Conservation (phyloP, 2,888 invertebrate species). For the Acrobasis suavella region DNA sequence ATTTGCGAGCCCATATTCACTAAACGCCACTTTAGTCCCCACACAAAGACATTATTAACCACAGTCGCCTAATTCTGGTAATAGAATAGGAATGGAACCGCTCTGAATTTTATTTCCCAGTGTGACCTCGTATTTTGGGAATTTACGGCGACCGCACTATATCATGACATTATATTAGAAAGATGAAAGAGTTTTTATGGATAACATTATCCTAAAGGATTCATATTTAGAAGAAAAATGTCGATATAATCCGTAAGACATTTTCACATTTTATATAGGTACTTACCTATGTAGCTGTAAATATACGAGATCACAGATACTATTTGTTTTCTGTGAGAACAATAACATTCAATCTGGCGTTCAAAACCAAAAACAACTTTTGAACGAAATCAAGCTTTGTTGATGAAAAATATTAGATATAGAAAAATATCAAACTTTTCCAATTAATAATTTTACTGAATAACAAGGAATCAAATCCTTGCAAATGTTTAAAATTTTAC, state of each 20-base stretch:
- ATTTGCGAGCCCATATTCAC: conserved; percentile 35
- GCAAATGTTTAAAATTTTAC: conserved; percentile 44
- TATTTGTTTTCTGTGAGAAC: no score
- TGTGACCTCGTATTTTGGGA: conserved; percentile 14
- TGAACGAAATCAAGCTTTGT: no score
- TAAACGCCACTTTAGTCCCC: conserved; percentile 30
- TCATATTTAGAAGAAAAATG: conserved; percentile 3
- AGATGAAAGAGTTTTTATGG: conserved; percentile 22
- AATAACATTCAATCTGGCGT: no score
- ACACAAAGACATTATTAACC: conserved; percentile 36
- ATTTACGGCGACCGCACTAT: conserved; percentile 22
- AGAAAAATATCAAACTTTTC: no score
- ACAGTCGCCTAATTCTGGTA: conserved; percentile 21
- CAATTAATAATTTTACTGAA: not conserved
- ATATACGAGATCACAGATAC: not conserved
- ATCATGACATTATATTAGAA: conserved; percentile 21
- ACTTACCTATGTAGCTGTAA: not conserved
- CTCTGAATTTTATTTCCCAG: conserved; percentile 20
- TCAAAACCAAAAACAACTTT: no score
- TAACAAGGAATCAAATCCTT: not conserved
- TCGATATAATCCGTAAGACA: not conserved
- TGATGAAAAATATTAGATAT: no score
- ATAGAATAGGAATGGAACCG: conserved; percentile 23
- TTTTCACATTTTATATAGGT: not conserved
- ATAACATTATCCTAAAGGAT: conserved; percentile 9